These are phyloP conservation scores for Prenolepis imparis DNA, from an alignment of 2,888 invertebrate genomes.

Conservation along the genomic window DNA sequence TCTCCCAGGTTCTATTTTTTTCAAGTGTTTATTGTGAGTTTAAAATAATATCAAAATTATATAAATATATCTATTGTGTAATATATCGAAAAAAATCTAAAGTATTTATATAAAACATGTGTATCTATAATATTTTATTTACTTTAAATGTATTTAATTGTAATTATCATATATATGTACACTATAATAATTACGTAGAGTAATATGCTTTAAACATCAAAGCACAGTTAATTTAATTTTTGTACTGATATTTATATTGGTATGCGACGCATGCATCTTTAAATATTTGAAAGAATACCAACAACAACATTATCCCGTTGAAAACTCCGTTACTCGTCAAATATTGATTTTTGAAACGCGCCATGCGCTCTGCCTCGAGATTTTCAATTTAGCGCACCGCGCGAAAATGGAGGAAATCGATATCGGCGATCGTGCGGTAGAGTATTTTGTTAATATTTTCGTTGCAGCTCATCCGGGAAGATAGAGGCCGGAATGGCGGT, in stretches of 20 bases:
- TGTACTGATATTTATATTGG: not conserved
- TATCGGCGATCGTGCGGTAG: constrained; percentile 43
- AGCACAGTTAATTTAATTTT: not conserved
- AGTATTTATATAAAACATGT: not conserved
- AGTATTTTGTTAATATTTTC: constrained; percentile 58
- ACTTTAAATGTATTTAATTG: not conserved
- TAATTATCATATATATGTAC: not conserved
- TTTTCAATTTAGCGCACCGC: constrained; percentile 39
- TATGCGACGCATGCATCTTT: constrained; percentile 16
- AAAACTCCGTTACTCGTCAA: constrained; percentile 36
- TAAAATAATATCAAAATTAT: not conserved
- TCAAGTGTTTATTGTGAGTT: not conserved
- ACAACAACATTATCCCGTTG: not conserved
- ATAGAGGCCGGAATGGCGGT: constrained; percentile 41
- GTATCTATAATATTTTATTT: not conserved
- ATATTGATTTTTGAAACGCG: constrained; percentile 48
- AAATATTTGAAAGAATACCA: constrained; percentile 48
- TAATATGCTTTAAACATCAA: not conserved
- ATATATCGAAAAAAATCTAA: not conserved
- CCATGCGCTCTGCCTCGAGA: constrained; percentile 20
- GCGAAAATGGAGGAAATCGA: constrained; percentile 25
- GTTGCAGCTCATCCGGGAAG: constrained; percentile 52
- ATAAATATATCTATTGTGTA: not conserved
- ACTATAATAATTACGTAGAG: not conserved
- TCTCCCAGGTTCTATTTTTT: not conserved